Conservation (phyloP, 2,113 vertebrate genomes). For the Eretmochelys imbricata region DNA sequence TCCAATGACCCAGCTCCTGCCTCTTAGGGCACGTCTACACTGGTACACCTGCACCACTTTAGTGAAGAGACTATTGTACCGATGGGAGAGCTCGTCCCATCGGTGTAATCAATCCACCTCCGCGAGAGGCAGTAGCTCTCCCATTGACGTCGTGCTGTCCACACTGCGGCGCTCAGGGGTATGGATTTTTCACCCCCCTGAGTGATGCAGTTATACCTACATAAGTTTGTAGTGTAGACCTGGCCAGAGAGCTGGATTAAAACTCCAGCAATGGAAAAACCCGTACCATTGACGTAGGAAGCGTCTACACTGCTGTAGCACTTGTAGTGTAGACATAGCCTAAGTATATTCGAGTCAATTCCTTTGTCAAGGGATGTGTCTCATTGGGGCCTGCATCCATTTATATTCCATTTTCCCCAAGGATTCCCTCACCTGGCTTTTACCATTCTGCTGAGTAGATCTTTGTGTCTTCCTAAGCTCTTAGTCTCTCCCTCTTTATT, state of each 20-base stretch:
- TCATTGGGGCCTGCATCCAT: not conserved
- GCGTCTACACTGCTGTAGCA: not conserved
- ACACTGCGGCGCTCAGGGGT: too few species aligned
- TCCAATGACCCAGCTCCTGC: not conserved
- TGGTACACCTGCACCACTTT: not conserved
- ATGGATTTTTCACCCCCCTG: not conserved
- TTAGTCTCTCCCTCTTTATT: not conserved
- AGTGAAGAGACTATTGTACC: not conserved
- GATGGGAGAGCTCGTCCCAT: not conserved
- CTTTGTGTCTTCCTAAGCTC: not conserved
- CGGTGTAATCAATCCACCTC: not conserved
- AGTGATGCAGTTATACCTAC: not conserved
- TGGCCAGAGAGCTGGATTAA: not conserved
- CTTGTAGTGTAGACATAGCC: not conserved
- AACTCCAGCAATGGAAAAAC: not conserved
- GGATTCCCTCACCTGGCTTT: not conserved
- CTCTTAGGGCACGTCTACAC: not conserved
- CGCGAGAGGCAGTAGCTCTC: too few species aligned
- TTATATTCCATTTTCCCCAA: accelerated
- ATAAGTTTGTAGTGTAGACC: not conserved
- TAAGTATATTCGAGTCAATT: slow-evolving; percentile 3
- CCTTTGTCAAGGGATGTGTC: not conserved
- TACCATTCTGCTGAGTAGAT: not conserved
- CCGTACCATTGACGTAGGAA: not conserved
- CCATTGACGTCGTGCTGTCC: too few species aligned